Evolutionary conservation across 2,888 invertebrate genomes (phyloP), one percentile per base, ranked within the genome.

Genomic region (Asteroscopus sphinx): DNA sequence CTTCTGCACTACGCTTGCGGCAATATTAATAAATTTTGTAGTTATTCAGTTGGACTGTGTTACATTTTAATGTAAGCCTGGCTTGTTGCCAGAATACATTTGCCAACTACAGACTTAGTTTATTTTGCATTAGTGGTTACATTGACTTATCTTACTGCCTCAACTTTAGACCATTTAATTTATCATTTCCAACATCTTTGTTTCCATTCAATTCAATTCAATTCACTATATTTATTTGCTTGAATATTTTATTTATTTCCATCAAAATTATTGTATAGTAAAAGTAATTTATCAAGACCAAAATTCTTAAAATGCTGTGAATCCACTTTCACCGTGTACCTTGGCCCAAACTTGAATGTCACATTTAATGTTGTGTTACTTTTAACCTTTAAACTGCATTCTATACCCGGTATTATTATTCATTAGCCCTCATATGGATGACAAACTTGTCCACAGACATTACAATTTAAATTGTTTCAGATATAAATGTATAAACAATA

Each of bases 311-410:
- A 47, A 59, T 66, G 51, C 8, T 17, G 49, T 37, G 3, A 32
- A n/a, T 25, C 28, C 32, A 69, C 69, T 72, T 68, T 69, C 68
- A 36, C 54, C 16, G 32, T 40, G 21, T 35, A 21, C 21, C 17
- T 26, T 66, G 40, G 39, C 53, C 62, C 44, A 46, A 68, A 54
- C 56, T 13, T 35, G 16, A 42, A 51, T 37, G 71, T 45, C 36
- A 47, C 49, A 36, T 44, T 64, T 44, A 46, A 69, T 35, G 11
- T 48, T 36, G 17, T 64, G 15, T 44, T 13, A 32, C 26, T 40
- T 51, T n/a, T 65, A 57, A 70, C 71, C 66, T 67, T 67, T 67
- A 45, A 30, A 58, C 70, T 44, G 40, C 64, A 57, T 70, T 65
- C 39, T 65, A 16, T 44, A 64, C 36, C 6, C 12, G 11, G 30